phyloP scores from a whole-genome alignment of 2,797 vertebrate species.

The Catharus ustulatus region DNA sequence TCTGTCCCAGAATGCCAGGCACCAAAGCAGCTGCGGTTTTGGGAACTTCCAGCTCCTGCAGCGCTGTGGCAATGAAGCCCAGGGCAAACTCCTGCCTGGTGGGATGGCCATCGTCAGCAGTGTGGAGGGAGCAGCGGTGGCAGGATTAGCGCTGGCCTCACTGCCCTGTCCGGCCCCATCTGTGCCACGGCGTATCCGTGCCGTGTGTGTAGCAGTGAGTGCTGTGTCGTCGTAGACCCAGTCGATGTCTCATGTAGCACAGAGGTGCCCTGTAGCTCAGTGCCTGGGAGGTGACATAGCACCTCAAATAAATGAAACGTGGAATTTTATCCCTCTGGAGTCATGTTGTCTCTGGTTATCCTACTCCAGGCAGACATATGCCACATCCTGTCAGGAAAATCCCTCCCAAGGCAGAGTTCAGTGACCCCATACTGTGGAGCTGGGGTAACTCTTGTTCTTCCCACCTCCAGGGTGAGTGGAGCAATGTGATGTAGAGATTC shows the following conservation, averaged over 20 bases:
- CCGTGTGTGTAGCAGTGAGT: constrained; percentile 58
- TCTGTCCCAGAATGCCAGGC: accelerated
- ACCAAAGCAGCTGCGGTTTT: neutral
- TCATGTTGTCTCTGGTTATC: neutral
- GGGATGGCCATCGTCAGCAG: neutral
- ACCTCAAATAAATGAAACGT: constrained; percentile 67
- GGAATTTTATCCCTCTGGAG: constrained; percentile 10
- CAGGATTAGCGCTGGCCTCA: neutral
- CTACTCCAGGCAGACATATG: neutral
- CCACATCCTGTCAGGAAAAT: accelerated
- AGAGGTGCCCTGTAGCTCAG: constrained; percentile 82
- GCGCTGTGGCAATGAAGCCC: neutral
- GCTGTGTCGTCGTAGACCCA: constrained; percentile 66
- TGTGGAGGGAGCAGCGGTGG: accelerated
- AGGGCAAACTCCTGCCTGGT: neutral
- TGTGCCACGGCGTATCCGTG: neutral
- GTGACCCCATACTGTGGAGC: accelerated
- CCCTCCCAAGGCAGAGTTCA: neutral
- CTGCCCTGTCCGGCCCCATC: neutral
- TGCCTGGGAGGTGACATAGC: constrained; percentile 89
- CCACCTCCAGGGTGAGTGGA: accelerated
- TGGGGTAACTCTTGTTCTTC: neutral
- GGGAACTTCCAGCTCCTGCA: neutral
- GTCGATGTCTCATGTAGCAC: constrained; percentile 65
- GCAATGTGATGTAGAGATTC: neutral